Evolutionary conservation across 2,797 vertebrate genomes (phyloP).

Genomic region (Tapera naevia): DNA sequence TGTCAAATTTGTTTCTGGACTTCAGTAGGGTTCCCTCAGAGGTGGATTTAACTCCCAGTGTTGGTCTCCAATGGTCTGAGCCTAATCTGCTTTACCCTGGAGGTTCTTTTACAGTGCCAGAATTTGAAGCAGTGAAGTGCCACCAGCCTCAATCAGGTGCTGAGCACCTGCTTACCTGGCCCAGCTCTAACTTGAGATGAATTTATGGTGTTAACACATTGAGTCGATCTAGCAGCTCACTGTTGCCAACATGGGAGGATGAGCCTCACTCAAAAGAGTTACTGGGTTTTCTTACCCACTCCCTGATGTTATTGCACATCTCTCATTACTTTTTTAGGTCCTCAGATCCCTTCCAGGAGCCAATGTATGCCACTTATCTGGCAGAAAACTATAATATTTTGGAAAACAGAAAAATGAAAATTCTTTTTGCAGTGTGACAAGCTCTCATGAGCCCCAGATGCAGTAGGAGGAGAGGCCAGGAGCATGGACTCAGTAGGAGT

Average conservation of each 20-base stretch:
- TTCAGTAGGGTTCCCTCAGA: neutral
- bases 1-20: neutral
- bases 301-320: neutral
- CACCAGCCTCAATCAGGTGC: neutral
- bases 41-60: fast-evolving
- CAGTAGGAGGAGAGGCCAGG: neutral
- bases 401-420: neutral
- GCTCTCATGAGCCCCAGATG: neutral
- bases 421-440: neutral
- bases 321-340: neutral
- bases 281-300: neutral
- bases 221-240: neutral
- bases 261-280: neutral
- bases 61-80: neutral
- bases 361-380: no score
- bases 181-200: neutral
- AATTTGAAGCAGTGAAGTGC: neutral
- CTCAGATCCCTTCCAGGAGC: neutral
- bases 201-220: fast-evolving
- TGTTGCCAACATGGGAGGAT: fast-evolving
- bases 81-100: neutral
- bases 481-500: fast-evolving
- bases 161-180: neutral
- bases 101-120: neutral
- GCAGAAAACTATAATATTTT: neutral